Conservation (phyloP, 92 coral and sea anemone species). For the Blastomussa wellsi region DNA sequence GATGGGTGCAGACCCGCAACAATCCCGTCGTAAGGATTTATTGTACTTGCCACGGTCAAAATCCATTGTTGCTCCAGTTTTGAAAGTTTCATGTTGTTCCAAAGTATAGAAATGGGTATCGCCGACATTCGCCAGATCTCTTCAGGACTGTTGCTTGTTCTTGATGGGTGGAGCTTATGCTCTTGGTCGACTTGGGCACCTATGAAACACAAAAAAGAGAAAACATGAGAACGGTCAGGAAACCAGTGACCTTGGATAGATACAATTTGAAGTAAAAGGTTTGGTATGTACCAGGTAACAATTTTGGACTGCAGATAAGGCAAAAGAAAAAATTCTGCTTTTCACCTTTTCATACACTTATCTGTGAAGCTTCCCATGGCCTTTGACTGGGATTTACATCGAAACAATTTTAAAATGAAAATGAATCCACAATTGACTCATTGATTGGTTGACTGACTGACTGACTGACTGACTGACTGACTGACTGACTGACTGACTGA, state of each 20-base stretch:
- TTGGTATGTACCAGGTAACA: too few relatives aligned
- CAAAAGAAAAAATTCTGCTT: too few relatives aligned
- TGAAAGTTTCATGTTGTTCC: conserved; percentile 79
- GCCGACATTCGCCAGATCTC: conserved; percentile 75
- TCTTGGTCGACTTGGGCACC: conserved; percentile 91
- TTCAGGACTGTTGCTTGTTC: conserved; percentile 74
- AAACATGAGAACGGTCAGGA: too few relatives aligned
- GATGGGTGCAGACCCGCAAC: conserved; percentile 66
- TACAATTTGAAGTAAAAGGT: too few relatives aligned
- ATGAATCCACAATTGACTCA: too few relatives aligned
- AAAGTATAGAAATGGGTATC: conserved; percentile 77
- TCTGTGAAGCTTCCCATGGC: too few relatives aligned
- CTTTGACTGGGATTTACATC: not conserved
- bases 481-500: too few relatives aligned
- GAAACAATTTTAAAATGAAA: not conserved
- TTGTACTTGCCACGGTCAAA: conserved; percentile 70
- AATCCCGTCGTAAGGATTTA: conserved; percentile 70
- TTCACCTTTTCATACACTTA: too few relatives aligned
- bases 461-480: too few relatives aligned
- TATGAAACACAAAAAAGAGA: conserved; percentile 18
- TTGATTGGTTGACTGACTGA: too few relatives aligned
- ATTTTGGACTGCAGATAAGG: too few relatives aligned
- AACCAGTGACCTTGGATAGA: too few relatives aligned
- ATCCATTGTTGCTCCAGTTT: conserved; percentile 85
- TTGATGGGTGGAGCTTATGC: conserved; percentile 83